A percentile compares a stretch with the other conserved stretches of the same genome.
phyloP scores from a whole-genome alignment of 2,797 vertebrate species.

The Amblyopsis hoosieri region DNA sequence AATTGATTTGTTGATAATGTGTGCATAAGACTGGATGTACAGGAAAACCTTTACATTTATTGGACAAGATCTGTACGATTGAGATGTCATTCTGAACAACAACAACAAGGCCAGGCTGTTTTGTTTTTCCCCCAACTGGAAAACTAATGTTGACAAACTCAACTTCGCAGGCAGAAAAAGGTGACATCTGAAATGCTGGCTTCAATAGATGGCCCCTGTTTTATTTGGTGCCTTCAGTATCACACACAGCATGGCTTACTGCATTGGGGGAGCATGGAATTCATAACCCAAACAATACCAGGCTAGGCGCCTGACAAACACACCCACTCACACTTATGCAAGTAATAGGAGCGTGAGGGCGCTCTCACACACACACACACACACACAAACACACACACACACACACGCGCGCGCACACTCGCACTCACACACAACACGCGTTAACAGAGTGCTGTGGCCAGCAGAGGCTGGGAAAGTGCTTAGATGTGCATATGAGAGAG shows the following conservation, averaged over 20 bases:
- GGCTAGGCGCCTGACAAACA: conserved; percentile 40
- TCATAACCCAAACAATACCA: conserved; percentile 53
- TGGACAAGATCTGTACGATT: conserved; percentile 6
- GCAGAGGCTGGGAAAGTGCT: conserved; percentile 52
- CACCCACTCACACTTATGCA: conserved; percentile 25
- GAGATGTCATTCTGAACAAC: conserved; percentile 15
- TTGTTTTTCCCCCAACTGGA: conserved; percentile 25
- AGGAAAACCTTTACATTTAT: conserved; percentile 4
- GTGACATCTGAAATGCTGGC: conserved; percentile 52
- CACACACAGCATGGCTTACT: conserved; percentile 43
- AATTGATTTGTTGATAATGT: conserved; percentile 50
- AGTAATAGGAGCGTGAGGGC: conserved; percentile 2
- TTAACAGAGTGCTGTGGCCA: conserved; percentile 8
- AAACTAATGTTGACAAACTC: conserved; percentile 48
- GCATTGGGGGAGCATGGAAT: conserved; percentile 40
- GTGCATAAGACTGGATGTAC: conserved; percentile 21
- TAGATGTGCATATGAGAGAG: conserved; percentile 71
- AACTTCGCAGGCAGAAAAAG: conserved; percentile 37
- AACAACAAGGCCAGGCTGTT: not conserved
- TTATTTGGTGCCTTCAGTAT: conserved; percentile 51
- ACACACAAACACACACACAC: conserved; percentile 29
- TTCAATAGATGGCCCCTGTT: conserved; percentile 44
- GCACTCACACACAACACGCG: not conserved
- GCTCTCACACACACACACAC: not conserved
- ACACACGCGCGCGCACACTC: conserved; percentile 14